A percentile compares a stretch with the other conserved stretches of the same genome.
These are phyloP conservation scores for Stercorarius parasiticus DNA, from an alignment of 2,113 vertebrate genomes.

Conservation along the genomic window DNA sequence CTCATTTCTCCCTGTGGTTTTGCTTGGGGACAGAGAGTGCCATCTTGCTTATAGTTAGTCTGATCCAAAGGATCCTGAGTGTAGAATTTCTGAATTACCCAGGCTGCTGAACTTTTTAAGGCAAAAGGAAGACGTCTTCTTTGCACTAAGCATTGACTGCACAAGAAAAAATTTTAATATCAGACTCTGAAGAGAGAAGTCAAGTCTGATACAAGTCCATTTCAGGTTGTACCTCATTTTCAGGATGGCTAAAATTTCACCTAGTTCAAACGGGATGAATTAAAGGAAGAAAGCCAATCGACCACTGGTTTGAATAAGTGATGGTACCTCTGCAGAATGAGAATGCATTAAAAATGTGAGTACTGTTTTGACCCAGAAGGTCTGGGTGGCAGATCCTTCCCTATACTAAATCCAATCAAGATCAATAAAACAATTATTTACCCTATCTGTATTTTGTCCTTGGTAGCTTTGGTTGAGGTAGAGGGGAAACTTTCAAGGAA, in stretches of 20 bases:
- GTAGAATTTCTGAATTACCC: not conserved
- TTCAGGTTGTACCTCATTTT: not conserved
- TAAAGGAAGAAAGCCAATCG: not conserved
- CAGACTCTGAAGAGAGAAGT: not conserved
- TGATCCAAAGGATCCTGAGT: not conserved
- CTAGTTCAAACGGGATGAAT: not conserved
- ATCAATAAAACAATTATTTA: not conserved
- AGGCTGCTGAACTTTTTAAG: not conserved
- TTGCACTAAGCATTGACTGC: not conserved
- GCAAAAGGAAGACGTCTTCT: fast-evolving
- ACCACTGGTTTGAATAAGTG: not conserved
- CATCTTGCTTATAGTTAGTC: not conserved
- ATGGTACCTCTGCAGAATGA: not conserved
- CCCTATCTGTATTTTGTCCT: not conserved
- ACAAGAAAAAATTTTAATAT: not conserved
- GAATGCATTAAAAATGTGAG: not conserved
- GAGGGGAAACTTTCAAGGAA: not conserved
- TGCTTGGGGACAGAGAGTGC: not conserved
- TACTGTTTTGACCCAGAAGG: not conserved
- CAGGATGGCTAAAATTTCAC: not conserved
- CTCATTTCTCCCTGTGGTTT: not conserved
- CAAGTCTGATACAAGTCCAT: not conserved
- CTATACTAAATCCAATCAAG: not conserved
- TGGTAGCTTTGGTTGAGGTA: not conserved
- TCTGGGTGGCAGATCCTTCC: not conserved